Percentiles rank a stretch among this genome's conserved stretches.
Evolutionary conservation across 2,888 invertebrate species (phyloP).

Genomic region (Argynnis bischoffii): DNA sequence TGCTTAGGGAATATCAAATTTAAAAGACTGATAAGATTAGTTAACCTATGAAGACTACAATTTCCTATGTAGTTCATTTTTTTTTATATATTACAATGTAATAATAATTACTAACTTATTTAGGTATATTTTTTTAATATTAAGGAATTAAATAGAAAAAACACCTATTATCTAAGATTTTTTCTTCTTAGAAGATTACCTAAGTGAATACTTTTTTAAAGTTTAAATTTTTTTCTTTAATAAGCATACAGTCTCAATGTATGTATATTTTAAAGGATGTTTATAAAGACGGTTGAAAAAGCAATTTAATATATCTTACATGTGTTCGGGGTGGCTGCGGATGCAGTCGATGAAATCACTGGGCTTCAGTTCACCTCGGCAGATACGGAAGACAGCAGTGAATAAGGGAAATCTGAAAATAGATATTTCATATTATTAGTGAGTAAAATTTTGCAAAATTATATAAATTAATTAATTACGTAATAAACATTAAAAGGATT

Average conservation of each 20-base stretch:
- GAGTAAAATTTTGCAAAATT: not conserved
- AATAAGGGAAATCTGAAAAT: slow-evolving; percentile 95
- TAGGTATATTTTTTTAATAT: no score
- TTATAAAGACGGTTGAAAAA: slow-evolving; percentile 14
- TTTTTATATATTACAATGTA: no score
- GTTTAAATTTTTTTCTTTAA: not conserved
- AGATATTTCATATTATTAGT: not conserved
- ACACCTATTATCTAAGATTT: no score
- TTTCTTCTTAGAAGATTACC: no score
- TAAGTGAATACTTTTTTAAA: no score
- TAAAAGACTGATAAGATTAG: no score
- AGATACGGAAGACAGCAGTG: slow-evolving; percentile 97
- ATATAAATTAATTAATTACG: not conserved
- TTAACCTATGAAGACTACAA: no score
- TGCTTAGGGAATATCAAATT: no score
- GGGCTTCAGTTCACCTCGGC: slow-evolving; percentile 90
- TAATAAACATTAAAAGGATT: no score
- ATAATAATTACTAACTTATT: no score
- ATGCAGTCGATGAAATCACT: slow-evolving; percentile 94
- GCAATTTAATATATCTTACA: slow-evolving; percentile 85
- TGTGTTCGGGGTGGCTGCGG: slow-evolving; percentile 97
- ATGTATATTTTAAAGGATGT: slow-evolving; percentile 12
- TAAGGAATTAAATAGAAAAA: no score
- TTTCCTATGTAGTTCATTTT: no score
- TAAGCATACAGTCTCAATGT: not conserved